Base-by-base conservation (phyloP, 1,140 invertebrate genomes). In the Triops cancriformis region DNA sequence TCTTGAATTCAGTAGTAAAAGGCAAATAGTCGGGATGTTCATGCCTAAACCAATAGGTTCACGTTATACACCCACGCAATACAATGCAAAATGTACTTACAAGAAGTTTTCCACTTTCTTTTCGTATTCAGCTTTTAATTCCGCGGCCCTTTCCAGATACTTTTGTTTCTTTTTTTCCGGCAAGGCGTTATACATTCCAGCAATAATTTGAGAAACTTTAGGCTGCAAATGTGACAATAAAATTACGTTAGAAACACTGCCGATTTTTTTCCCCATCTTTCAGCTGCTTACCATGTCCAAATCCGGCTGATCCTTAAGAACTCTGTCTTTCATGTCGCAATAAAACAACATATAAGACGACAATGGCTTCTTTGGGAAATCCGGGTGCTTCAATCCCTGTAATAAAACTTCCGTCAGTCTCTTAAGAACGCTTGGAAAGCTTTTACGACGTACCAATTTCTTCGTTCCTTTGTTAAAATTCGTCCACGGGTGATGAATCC, bases 321-420 rank as follows among this genome's bases (percentile, higher is more conserved):
- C 81, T 79, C 84, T 83, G 73, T 86, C 83, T 78, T 85, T 85
- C 76, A 86, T 85, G 73, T 86, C 83, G 26, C 85, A 77, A 80
- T 86, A 87, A 79, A 83, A 88, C 14, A 86, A 72, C 80, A 88
- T 85, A 79, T 85, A 88, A 1, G 86, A 82, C 5, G 85, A 84
- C 12, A 86, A 78, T 26, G 87, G 87, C 78, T 85, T 83, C 80
- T 84, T 85, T 1, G 87, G 87, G 81, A 85, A 82, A 77, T 87
- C 87, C 43, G 87, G 87, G 82, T 87, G 86, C 75, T 81, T 76
- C 42, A 51, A 64, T 10, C 75, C 74, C 73, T 78, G 28, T 31
- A 73, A 72, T 9, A 73, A 77, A 1, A 12, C 14, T n/a, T n/a
- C n/a, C 2, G 31, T 37, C 6, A 23, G 18, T 1, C 0, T 23